Conservation (phyloP, 2,113 vertebrate genomes). For the Canis aureus region DNA sequence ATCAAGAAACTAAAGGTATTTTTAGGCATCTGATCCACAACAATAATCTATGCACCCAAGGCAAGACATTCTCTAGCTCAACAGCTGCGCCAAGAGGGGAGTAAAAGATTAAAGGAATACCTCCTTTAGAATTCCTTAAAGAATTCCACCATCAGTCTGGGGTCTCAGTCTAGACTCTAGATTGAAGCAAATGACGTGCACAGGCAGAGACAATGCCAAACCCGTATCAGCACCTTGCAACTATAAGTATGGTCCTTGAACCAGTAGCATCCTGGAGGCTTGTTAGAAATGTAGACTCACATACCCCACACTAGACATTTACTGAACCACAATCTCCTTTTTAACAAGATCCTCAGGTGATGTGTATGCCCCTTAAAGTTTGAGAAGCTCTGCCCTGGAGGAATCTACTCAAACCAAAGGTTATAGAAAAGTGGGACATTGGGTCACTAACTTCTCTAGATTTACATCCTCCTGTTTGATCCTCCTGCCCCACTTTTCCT, state of each 20-base stretch:
- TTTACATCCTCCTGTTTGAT: background rate
- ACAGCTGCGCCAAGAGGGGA: background rate
- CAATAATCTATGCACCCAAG: background rate
- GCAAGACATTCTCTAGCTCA: background rate
- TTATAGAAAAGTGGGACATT: background rate
- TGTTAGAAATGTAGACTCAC: background rate
- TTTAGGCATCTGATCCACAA: background rate
- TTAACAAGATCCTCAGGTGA: background rate
- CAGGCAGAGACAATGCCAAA: background rate
- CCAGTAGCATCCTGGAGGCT: background rate
- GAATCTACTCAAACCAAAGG: background rate
- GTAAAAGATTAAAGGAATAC: conserved; percentile 1
- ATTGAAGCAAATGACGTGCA: background rate
- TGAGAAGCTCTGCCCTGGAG: background rate
- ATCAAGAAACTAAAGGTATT: background rate
- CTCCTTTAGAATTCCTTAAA: background rate
- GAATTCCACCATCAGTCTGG: background rate
- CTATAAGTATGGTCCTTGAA: background rate
- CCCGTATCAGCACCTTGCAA: background rate
- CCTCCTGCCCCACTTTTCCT: background rate
- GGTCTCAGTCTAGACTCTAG: background rate
- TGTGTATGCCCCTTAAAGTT: background rate
- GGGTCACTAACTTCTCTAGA: background rate
- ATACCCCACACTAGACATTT: background rate
- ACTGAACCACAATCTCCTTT: background rate